Percentiles rank a stretch among this genome's conserved stretches.
Evolutionary conservation across 2,888 invertebrate genomes (phyloP).

Genomic region (Dione vanillae): DNA sequence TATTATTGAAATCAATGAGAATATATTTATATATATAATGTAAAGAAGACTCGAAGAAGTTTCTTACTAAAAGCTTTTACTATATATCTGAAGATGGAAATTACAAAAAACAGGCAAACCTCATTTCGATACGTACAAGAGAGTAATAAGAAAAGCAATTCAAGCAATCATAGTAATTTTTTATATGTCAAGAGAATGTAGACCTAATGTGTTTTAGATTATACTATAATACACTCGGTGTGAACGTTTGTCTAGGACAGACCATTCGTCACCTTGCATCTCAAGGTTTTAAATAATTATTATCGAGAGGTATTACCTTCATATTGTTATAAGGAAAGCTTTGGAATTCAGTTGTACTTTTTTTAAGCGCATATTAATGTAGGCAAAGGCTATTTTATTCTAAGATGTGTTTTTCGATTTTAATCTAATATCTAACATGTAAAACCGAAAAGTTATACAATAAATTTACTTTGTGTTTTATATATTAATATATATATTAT

Average conservation of each 20-base stretch:
- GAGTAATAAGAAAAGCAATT: slow-evolving; percentile 1
- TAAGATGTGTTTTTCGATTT: too few relatives aligned
- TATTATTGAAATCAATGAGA: too few relatives aligned
- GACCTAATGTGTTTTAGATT: slow-evolving; percentile 26
- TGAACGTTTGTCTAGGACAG: background rate
- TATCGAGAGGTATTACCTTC: background rate
- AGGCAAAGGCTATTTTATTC: too few relatives aligned
- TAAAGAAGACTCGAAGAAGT: too few relatives aligned
- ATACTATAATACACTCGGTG: slow-evolving; percentile 14
- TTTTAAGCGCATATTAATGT: background rate
- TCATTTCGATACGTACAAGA: slow-evolving; percentile 1
- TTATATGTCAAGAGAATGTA: background rate
- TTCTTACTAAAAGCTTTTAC: too few relatives aligned
- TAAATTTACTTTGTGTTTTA: too few relatives aligned
- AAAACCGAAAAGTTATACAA: too few relatives aligned
- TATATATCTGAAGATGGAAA: too few relatives aligned
- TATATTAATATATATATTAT: too few relatives aligned
- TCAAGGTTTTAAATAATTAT: background rate
- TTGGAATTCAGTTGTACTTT: background rate
- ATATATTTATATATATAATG: too few relatives aligned
- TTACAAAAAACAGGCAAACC: too few relatives aligned
- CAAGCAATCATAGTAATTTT: background rate
- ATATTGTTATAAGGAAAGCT: background rate
- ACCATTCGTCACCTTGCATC: background rate
- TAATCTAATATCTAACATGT: too few relatives aligned